Evolutionary conservation across 2,888 invertebrate genomes (phyloP).

Genomic region (Marasmarcha lunaedactyla): DNA sequence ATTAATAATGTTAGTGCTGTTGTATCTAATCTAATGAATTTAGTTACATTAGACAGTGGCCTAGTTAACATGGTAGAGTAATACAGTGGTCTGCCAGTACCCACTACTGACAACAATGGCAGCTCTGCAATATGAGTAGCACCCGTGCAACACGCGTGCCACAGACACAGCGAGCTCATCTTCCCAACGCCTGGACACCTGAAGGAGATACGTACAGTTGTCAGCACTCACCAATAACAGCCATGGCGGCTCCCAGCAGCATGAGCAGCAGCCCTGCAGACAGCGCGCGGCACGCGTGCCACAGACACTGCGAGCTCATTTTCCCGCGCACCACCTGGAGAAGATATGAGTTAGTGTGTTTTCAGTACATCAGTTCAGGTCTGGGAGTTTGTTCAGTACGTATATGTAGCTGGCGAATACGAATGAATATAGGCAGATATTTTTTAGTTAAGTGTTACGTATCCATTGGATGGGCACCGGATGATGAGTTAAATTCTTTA

Average conservation of each 20-base stretch:
- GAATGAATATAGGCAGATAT: not conserved
- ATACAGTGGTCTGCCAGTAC: too few relatives aligned
- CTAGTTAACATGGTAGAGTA: too few relatives aligned
- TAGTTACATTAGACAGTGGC: too few relatives aligned
- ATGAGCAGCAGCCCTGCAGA: constrained; percentile 89
- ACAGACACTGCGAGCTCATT: constrained; percentile 89
- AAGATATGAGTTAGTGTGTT: too few relatives aligned
- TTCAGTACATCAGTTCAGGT: too few relatives aligned
- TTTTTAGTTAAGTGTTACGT: not conserved
- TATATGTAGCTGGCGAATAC: not conserved
- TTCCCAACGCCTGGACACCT: too few relatives aligned
- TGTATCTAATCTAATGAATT: too few relatives aligned
- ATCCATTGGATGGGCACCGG: too few relatives aligned
- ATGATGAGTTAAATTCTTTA: too few relatives aligned
- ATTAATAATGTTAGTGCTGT: too few relatives aligned
- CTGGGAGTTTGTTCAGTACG: not conserved
- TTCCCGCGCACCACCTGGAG: constrained; percentile 84
- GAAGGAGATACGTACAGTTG: too few relatives aligned
- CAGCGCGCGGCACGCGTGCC: constrained; percentile 94
- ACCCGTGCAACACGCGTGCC: constrained; percentile 96
- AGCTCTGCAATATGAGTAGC: constrained; percentile 87
- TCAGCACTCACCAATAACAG: constrained; percentile 78
- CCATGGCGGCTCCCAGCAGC: constrained; percentile 92
- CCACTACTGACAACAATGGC: constrained; percentile 93
- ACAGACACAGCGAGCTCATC: constrained; percentile 89